Evolutionary conservation across 30 jellyfish, hydroid and myxozoan genomes (phyloP), one percentile per base, ranked within the genome.

Genomic region (Aurelia coerulea): DNA sequence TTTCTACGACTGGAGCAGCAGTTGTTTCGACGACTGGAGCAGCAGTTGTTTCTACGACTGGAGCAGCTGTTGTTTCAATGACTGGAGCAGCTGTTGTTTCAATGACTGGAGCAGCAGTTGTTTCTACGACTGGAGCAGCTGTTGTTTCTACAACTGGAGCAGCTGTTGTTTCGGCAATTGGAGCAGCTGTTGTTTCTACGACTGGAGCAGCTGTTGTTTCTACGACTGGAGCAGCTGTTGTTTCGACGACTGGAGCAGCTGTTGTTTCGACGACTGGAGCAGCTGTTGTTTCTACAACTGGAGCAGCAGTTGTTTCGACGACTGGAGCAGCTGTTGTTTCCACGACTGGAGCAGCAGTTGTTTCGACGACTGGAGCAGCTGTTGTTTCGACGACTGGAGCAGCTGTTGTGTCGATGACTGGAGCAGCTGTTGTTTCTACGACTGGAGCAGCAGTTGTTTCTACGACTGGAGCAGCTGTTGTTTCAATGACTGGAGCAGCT

Each of bases 301-400:
- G 70, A 9, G 84, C 84, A 35, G 66, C 84, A 0, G 84, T 74
- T 0, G 69, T 68, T 7, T 29, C 84, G 23, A 42, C 50, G 9
- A 68, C 79, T 29, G 79, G 88, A n/a, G 88, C 88, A 50, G 79
- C 88, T 13, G 88, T 77, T 10, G 88, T 77, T 58, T 77, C 88
- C 9, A 54, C 37, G 62, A 65, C 77, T 77, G 88, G 62, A 52
- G 88, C 88, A 11, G 88, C 88, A 0, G 88, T 77, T 0, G 88
- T 77, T 65, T 77, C 78, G n/a, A 31, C 66, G 33, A 42, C 29
- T 60, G 88, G 74, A 77, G 76, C 88, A 50, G 88, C 77, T 7
- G 78, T 60, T 3, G 88, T n/a, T 65, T 77, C 59, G 0, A 12
- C 83, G 17, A 65, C 64, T 50, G 66, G 78, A n/a, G 68, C 90